Base-by-base conservation (phyloP, 2,888 invertebrate species). In the Tanytarsus gracilentus region DNA sequence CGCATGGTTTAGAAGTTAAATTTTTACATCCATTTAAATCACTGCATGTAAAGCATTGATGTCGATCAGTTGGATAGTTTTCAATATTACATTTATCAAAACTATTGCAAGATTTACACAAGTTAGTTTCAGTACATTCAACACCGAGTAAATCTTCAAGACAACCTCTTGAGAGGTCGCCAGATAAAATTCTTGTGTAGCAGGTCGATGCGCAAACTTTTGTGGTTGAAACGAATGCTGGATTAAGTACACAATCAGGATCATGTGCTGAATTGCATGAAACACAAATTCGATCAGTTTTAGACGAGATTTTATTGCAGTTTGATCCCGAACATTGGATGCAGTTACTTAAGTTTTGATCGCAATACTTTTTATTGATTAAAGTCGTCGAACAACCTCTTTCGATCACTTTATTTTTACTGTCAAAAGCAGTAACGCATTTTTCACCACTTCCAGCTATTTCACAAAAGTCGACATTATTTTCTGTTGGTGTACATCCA, bases 341-440 rank as follows among this genome's bases (percentile, higher is more conserved):
- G n/a, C 60, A 60, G 11, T n/a, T 60, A 6, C 25, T 18, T 16
- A 33, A 30, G 7, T 60, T 49, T n/a, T 36, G 25, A 36, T 25
- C 23, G 16, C 60, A 60, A 8, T 50, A 36, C 1, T 7, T 11
- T 4, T 49, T 29, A 14, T 60, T 60, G 6, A 14, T 30, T 6
- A 60, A 11, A 8, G 14, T 16, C 16, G 60, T 50, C 16, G 36
- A 33, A 26, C 60, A 60, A 14, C 60, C 60, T 2, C 50, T 49
- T 18, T 60, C 60, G 18, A 50, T 48, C 7, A 60, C 60, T 59
- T 48, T 21, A 29, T 56, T 27, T n/a, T 36, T 29, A n/a, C n/a
- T n/a, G n/a, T n/a, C n/a, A n/a, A n/a, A n/a, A n/a, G n/a, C n/a
- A n/a, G n/a, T n/a, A n/a, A n/a, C 9, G 21, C 50, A 50, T 14